Percentiles rank a stretch among this genome's conserved stretches.
Conservation (phyloP, 2,797 vertebrate genomes). For the Vultur gryphus region DNA sequence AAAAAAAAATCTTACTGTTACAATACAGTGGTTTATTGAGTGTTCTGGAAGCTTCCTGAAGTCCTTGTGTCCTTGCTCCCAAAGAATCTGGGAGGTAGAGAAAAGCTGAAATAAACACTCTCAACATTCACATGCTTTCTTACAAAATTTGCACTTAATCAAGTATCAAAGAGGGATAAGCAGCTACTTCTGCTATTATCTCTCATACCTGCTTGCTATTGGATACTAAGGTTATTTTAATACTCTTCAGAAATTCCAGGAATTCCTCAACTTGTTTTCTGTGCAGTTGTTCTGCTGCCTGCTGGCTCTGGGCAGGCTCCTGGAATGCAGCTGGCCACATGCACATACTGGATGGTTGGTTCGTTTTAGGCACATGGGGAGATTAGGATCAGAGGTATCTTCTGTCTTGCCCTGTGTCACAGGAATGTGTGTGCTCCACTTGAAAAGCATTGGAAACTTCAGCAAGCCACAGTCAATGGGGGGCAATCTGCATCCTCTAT, state of each 20-base stretch:
- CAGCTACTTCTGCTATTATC: slow-evolving; percentile 11
- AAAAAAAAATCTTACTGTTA: not conserved
- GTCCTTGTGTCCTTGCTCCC: not conserved
- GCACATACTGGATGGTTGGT: not conserved
- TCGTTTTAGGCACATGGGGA: not conserved
- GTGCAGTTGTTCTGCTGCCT: not conserved
- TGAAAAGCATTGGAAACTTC: not conserved
- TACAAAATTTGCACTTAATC: not conserved
- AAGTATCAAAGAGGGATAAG: not conserved
- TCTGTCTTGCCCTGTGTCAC: not conserved
- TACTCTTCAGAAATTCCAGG: slow-evolving; percentile 40
- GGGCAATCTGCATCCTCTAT: not conserved
- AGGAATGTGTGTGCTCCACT: not conserved
- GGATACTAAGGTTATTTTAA: not conserved
- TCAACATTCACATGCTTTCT: not conserved
- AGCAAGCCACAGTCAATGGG: not conserved
- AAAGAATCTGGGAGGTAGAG: not conserved
- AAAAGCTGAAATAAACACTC: not conserved
- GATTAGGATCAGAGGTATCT: not conserved
- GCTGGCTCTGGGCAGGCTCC: not conserved
- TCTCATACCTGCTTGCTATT: not conserved
- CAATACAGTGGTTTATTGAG: not conserved
- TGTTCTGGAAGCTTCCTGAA: not conserved
- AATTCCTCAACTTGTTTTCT: slow-evolving; percentile 22
- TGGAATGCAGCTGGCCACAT: slow-evolving; percentile 18